Base-by-base conservation (phyloP, 1,140 invertebrate species). In the Hyles euphorbiae region DNA sequence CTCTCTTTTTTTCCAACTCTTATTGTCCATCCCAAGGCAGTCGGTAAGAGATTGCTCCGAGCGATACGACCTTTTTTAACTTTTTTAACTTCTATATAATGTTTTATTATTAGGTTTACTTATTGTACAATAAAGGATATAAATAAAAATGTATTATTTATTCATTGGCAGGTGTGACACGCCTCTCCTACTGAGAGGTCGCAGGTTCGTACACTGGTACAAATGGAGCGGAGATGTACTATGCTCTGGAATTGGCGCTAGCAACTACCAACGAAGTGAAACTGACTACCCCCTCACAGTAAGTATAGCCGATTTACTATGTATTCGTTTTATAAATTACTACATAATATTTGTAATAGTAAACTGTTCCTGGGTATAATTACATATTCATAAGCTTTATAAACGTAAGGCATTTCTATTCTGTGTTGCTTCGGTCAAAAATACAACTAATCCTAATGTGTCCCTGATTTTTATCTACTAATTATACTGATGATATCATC, bases 131-230 rank as follows among this genome's bases (percentile, higher is more conserved):
- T 47, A 47, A n/a, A 47, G 2, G 4, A 5, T 47, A 6, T 47
- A 8, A 5, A 12, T 47, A 4, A 47, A 8, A 47, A 47, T 34
- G 22, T 33, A 33, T 33, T 33, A 51, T 32, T 32, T 32, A 33
- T 7, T 3, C 7, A 11, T 48, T 54, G 66, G 0, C 67, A 90
- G 90, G 60, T 90, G 89, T 52, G 77, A 76, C 1, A 76, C 82
- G 0, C 90, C 90, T 2, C 76, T 77, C 1, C 67, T 67, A 0
- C 68, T 85, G 43, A 66, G 76, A 22, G 86, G 83, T 6, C 63
- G 86, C n/a, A 83, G 90, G 0, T 63, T 91, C 44, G 88, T 90
- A 32, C 90, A 90, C 65, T 91, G 88, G 87, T 89, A 87, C 70
- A 85, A 90, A 69, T 83, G 84, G 76, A 82, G 78, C 1, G 77